A percentile compares a stretch with the other conserved stretches of the same genome.
These are phyloP conservation scores for Eutolmus rufibarbis DNA, from an alignment of 2,888 invertebrate species.

Conservation along the genomic window DNA sequence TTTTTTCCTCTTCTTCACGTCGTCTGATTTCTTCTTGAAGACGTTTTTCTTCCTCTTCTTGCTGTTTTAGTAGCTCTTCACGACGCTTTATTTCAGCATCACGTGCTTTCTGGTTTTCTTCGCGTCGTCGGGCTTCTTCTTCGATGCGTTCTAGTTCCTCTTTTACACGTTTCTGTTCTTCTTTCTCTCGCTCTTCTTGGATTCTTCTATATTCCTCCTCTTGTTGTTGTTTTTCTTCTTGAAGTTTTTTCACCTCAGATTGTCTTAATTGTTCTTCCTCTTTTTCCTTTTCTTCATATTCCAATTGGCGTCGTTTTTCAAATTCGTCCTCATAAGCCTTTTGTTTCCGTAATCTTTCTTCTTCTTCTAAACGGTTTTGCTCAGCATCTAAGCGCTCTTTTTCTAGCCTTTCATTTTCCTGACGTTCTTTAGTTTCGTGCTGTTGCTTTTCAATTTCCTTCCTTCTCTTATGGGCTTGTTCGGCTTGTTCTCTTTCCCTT, in stretches of 20 bases:
- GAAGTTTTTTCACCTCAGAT: constrained; percentile 37
- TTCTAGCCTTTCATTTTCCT: neutral
- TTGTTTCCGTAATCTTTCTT: neutral
- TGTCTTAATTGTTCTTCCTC: neutral
- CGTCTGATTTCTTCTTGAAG: constrained; percentile 54
- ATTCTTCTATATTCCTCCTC: constrained; percentile 57
- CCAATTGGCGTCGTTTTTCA: neutral
- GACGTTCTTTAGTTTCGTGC: neutral
- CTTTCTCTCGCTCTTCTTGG: constrained; percentile 53
- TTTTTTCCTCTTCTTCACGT: constrained; percentile 52
- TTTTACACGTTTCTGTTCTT: constrained; percentile 53
- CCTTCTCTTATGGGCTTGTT: neutral
- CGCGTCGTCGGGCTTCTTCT: constrained; percentile 55
- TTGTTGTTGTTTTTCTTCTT: constrained; percentile 51
- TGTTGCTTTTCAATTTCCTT: constrained; percentile 4
- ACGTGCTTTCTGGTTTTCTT: constrained; percentile 54
- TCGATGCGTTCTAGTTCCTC: constrained; percentile 55
- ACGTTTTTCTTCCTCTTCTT: constrained; percentile 56
- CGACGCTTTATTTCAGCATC: constrained; percentile 56
- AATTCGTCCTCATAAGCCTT: neutral
- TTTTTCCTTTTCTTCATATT: constrained; percentile 17
- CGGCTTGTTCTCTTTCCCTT: constrained; percentile 52
- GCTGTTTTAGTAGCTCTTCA: constrained; percentile 52
- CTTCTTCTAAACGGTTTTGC: neutral
- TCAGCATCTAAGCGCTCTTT: neutral